These are phyloP conservation scores for Epinotia ramella DNA, from an alignment of 2,888 invertebrate species.

Conservation along the genomic window DNA sequence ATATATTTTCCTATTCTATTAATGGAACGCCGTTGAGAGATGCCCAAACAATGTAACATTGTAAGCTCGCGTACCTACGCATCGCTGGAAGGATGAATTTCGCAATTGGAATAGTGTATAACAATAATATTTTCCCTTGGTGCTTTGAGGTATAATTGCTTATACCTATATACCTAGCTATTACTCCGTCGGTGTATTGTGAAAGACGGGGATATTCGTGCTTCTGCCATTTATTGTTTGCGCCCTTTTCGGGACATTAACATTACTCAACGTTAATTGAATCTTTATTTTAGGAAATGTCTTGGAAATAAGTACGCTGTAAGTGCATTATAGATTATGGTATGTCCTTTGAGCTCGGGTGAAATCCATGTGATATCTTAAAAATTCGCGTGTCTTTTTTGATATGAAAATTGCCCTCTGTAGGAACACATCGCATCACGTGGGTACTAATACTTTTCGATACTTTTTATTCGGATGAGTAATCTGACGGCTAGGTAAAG, in stretches of 20 bases:
- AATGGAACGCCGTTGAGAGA: slow-evolving; percentile 75
- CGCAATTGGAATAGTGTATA: slow-evolving; percentile 30
- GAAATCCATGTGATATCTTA: background rate
- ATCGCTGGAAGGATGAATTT: slow-evolving; percentile 33
- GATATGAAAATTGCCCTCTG: background rate
- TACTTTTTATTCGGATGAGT: no score
- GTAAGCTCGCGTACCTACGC: slow-evolving; percentile 16
- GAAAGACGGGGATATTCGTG: background rate
- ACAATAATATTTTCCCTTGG: slow-evolving; percentile 24
- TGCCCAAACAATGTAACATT: slow-evolving; percentile 69
- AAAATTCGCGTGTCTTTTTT: background rate
- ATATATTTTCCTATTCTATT: slow-evolving; percentile 78
- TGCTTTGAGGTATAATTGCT: slow-evolving; percentile 11
- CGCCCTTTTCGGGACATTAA: background rate
- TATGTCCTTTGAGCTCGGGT: background rate
- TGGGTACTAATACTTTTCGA: no score
- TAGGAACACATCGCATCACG: background rate
- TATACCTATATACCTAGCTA: background rate
- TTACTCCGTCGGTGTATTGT: slow-evolving; percentile 12
- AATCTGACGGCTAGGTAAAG: background rate
- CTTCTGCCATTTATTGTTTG: slow-evolving; percentile 2
- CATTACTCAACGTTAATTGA: slow-evolving; percentile 28
- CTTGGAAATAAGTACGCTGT: background rate
- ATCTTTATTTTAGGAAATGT: slow-evolving; percentile 8
- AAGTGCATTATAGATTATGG: background rate